Conservation (phyloP, 2,888 invertebrate species). For the Drosophila meridionalis region DNA sequence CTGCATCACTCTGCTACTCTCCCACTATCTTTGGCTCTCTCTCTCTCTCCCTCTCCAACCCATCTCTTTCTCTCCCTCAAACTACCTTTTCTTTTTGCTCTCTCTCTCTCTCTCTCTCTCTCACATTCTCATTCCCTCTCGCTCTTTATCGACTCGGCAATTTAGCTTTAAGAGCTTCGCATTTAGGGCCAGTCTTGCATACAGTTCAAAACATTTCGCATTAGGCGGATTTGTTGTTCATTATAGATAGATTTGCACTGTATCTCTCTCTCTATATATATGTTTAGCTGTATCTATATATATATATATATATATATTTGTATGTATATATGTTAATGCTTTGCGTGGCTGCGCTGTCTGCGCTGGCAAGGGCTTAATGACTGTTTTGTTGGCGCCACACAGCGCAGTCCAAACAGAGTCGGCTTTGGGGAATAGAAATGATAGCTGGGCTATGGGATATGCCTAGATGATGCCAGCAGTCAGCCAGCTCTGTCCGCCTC, state of each 20-base stretch:
- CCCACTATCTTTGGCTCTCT: neutral
- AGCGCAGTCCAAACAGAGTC: slow-evolving; percentile 21
- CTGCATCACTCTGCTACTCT: neutral
- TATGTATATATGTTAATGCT: slow-evolving; percentile 12
- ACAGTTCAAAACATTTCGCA: slow-evolving; percentile 10
- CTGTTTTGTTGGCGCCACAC: slow-evolving; percentile 65
- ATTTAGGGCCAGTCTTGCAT: neutral
- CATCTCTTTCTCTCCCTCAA: neutral
- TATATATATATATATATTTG: neutral
- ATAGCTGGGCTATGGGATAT: slow-evolving; percentile 16
- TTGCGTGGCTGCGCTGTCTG: slow-evolving; percentile 20
- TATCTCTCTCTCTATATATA: neutral
- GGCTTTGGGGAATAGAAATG: slow-evolving; percentile 22
- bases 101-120: neutral
- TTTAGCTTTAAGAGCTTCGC: neutral
- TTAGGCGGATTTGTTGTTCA: slow-evolving; percentile 18
- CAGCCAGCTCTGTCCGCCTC: slow-evolving; percentile 2
- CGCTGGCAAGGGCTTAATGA: slow-evolving; percentile 63
- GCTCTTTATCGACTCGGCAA: neutral
- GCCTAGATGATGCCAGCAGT: slow-evolving; percentile 31
- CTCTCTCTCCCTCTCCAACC: neutral
- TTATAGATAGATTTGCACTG: slow-evolving; percentile 15
- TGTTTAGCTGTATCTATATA: neutral
- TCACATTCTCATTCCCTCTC: neutral
- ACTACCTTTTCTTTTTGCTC: neutral